These are phyloP conservation scores for Drosophila oshimai DNA, from an alignment of 1,140 invertebrate genomes.

Conservation along the genomic window DNA sequence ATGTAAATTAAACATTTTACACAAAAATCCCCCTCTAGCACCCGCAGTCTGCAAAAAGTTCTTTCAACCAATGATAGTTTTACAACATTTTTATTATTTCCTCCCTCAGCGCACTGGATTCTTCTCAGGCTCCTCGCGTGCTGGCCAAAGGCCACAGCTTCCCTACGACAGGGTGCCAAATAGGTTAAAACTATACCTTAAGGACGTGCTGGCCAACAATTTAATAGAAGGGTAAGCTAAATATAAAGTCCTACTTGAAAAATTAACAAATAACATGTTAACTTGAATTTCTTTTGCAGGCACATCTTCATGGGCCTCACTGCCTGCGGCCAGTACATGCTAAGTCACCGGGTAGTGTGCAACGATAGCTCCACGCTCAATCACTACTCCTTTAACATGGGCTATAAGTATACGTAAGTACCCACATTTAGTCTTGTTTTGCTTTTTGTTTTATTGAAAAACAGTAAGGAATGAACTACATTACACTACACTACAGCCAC, in stretches of 20 bases:
- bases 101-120: slow-evolving; percentile 44
- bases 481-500: too few relatives aligned
- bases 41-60: too few relatives aligned
- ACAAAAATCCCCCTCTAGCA: too few relatives aligned
- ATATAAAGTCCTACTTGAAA: not conserved
- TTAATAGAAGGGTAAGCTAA: slow-evolving; percentile 75
- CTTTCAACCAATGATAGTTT: too few relatives aligned
- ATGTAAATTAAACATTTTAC: too few relatives aligned
- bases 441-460: too few relatives aligned
- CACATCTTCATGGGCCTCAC: slow-evolving; percentile 97
- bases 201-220: slow-evolving; percentile 84
- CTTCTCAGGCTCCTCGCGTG: slow-evolving; percentile 55
- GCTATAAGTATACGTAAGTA: slow-evolving; percentile 81
- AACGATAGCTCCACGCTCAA: slow-evolving; percentile 83
- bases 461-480: too few relatives aligned
- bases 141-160: slow-evolving; percentile 62
- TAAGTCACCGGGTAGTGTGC: slow-evolving; percentile 90
- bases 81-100: not conserved
- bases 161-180: slow-evolving; percentile 86
- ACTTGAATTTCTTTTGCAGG: slow-evolving; percentile 67
- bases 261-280: not conserved
- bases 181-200: slow-evolving; percentile 85
- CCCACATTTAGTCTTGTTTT: too few relatives aligned
- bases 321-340: slow-evolving; percentile 94
- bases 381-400: slow-evolving; percentile 78